A percentile compares a stretch with the other conserved stretches of the same genome.
These are phyloP conservation scores for Ivindomyrus marchei DNA, from an alignment of 2,113 vertebrate species.

Conservation along the genomic window DNA sequence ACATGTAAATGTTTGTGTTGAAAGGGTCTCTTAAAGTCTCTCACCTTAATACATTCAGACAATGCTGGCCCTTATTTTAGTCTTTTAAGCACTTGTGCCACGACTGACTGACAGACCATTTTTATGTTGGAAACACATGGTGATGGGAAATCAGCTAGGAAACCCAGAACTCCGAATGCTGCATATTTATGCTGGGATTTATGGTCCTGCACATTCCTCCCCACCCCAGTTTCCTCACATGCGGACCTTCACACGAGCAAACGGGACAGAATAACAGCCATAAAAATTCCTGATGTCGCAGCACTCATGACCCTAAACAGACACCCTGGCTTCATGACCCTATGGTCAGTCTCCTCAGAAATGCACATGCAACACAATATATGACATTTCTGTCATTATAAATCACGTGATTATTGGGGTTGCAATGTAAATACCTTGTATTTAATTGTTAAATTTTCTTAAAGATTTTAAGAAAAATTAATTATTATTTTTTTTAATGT, in stretches of 20 bases:
- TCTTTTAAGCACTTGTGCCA: neutral
- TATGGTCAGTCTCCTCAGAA: neutral
- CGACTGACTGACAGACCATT: neutral
- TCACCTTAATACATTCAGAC: neutral
- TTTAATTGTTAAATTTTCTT: slow-evolving; percentile 17
- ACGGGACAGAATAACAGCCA: neutral
- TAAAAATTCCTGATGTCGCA: neutral
- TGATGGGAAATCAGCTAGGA: neutral
- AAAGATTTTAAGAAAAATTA: neutral
- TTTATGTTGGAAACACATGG: neutral
- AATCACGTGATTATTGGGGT: neutral
- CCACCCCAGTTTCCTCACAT: neutral
- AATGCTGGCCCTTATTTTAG: neutral
- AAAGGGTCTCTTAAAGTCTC: neutral
- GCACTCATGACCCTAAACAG: neutral
- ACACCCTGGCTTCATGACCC: neutral
- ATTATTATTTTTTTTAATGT: neutral
- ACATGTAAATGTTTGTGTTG: neutral
- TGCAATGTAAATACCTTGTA: slow-evolving; percentile 23
- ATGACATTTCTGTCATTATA: neutral
- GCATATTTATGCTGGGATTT: neutral
- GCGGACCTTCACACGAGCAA: neutral
- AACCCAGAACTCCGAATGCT: neutral
- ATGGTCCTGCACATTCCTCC: neutral
- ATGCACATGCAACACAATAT: neutral